Evolutionary conservation across 2,888 invertebrate species (phyloP), one percentile per base, ranked within the genome.

Genomic region (Acleris laterana): DNA sequence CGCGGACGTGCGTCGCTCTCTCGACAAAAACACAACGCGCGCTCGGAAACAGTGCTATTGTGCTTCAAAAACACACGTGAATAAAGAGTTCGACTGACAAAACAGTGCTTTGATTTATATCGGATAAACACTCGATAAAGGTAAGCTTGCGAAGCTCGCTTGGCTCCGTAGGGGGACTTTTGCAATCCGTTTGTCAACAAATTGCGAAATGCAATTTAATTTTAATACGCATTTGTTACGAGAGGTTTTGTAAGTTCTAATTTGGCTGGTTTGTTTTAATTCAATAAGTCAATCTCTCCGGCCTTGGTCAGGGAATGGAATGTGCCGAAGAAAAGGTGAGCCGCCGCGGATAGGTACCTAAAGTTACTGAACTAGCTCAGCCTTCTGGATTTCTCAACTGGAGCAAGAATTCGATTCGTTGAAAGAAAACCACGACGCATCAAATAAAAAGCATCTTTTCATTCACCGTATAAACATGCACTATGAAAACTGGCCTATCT

Each of bases 181-280:
- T 84, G 88, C 87, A 84, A 89, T 85, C 85, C 80, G 84, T 89
- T 89, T 89, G 88, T 85, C 86, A 88, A 87, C 83, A 81, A 82
- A 72, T 76, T 85, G 83, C 81, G 85, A 79, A 87, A 87, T 74
- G 62, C 58, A 72, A 71, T 72, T 72, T 71, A 64, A 68, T 70
- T 71, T 69, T 69, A 51, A 58, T 62, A 62, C 70, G 72, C 70
- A 72, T 77, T 75, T 76, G 72, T 74, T 74, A 77, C 70, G 69
- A 28, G 72, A 74, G 69, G 74, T 75, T 78, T 78, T 76, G 78
- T 74, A 77, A 78, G 75, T 74, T 46, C 44, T 44, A 57, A 62
- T 69, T 70, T 73, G 72, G 20, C 38, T 48, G 60, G 42, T 42
- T 66, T 11, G 3, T 65, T 64, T 61, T 56, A 44, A 49, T 65